Conservation (phyloP, 2,888 invertebrate genomes). For the Scelioninae gen. 2 region DNA sequence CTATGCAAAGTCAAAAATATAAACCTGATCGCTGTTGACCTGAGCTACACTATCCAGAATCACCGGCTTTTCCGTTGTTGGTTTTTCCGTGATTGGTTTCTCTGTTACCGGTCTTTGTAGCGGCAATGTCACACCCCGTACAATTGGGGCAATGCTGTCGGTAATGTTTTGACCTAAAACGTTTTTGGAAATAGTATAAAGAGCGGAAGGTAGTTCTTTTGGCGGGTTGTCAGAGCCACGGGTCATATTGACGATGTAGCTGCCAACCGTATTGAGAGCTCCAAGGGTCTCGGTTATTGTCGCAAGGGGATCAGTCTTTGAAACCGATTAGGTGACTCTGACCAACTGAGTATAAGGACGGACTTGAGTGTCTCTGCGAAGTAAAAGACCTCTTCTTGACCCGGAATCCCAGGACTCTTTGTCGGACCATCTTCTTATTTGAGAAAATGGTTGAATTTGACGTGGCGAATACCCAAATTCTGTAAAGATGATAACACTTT, state of each 20-base stretch:
- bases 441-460: slow-evolving; percentile 22
- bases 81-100: slow-evolving; percentile 62
- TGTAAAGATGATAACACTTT: no score
- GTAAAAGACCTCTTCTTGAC: slow-evolving; percentile 61
- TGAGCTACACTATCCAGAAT: slow-evolving; percentile 32
- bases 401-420: slow-evolving; percentile 65
- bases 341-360: slow-evolving; percentile 66
- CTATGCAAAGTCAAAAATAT: no score
- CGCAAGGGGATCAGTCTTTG: slow-evolving; percentile 73
- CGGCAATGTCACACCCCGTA: slow-evolving; percentile 75
- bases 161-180: slow-evolving; percentile 87
- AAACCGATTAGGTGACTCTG: slow-evolving; percentile 57
- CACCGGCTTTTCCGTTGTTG: background rate
- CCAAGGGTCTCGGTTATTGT: slow-evolving; percentile 81
- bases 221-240: slow-evolving; percentile 75
- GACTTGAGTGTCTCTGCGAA: slow-evolving; percentile 67
- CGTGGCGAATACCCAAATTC: no score
- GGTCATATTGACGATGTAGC: slow-evolving; percentile 89
- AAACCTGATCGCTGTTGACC: slow-evolving; percentile 24
- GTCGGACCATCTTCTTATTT: slow-evolving; percentile 65
- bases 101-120: slow-evolving; percentile 68
- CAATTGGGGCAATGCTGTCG: slow-evolving; percentile 87
- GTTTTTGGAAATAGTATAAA: slow-evolving; percentile 88
- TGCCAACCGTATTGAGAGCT: slow-evolving; percentile 90
- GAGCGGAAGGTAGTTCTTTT: slow-evolving; percentile 82